Conservation (phyloP, 30 jellyfish, hydroid and myxozoan species). For the Aurelia coerulea region DNA sequence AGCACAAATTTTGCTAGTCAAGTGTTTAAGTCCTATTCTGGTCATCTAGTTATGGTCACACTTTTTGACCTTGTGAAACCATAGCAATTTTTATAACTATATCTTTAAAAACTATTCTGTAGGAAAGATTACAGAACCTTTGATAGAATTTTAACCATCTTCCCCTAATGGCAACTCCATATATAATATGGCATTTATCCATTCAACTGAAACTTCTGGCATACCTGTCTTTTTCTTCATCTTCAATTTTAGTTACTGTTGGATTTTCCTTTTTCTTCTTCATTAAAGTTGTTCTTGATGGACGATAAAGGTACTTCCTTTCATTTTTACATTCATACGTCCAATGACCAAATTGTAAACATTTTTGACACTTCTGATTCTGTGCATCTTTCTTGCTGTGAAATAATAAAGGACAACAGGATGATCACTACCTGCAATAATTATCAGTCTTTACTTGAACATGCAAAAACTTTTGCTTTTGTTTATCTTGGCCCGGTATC, state of each 20-base stretch:
- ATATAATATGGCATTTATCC: neutral
- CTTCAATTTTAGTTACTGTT: constrained; percentile 1
- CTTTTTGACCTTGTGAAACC: too few species aligned
- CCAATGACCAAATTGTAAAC: constrained; percentile 98
- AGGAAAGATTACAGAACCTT: too few species aligned
- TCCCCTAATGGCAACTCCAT: neutral
- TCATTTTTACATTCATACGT: constrained; percentile 92
- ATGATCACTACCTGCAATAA: neutral
- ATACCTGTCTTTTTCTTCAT: constrained; percentile 16
- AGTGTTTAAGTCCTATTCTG: too few species aligned
- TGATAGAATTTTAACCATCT: too few species aligned
- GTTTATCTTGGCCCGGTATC: too few species aligned
- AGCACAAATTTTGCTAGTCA: too few species aligned
- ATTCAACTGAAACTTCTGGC: neutral
- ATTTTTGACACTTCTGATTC: constrained; percentile 88
- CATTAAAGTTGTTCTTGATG: constrained; percentile 85
- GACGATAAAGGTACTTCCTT: constrained; percentile 81
- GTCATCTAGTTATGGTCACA: too few species aligned
- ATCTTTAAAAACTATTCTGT: too few species aligned
- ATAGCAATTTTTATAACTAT: too few species aligned
- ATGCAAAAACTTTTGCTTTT: too few species aligned
- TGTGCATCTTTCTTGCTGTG: constrained; percentile 83
- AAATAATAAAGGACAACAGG: neutral
- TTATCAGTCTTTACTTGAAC: too few species aligned
- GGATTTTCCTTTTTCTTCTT: constrained; percentile 47